Evolutionary conservation across 2,113 vertebrate genomes (phyloP).

Genomic region (Donacobius atricapilla): DNA sequence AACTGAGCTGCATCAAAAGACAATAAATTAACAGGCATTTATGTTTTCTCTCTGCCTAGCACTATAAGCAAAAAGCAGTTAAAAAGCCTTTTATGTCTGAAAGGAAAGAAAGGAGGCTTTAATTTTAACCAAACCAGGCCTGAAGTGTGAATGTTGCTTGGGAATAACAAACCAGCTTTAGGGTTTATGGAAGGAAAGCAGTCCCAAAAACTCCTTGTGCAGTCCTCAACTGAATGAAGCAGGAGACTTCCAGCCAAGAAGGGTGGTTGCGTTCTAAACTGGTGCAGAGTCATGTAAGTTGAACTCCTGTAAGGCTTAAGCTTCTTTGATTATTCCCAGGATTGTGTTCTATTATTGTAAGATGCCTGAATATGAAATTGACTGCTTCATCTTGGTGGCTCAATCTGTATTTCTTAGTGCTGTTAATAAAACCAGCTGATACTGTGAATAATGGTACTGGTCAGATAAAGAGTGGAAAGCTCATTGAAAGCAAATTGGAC

Average conservation of each 20-base stretch:
- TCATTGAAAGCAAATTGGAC: not conserved
- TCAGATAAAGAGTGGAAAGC: not conserved
- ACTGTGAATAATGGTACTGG: fast-evolving
- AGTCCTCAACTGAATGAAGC: not conserved
- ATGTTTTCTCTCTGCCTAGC: not conserved
- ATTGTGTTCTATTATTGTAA: not conserved
- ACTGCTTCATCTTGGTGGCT: not conserved
- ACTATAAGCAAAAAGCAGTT: not conserved
- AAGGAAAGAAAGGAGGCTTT: not conserved
- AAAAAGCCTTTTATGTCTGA: not conserved
- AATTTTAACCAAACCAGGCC: not conserved
- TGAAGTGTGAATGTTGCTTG: fast-evolving
- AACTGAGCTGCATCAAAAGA: not conserved
- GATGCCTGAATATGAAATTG: not conserved
- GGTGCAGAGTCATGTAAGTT: not conserved
- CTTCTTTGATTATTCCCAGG: not conserved
- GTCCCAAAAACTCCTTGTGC: not conserved
- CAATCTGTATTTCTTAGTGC: not conserved
- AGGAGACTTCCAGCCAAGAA: not conserved
- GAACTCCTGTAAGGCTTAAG: not conserved
- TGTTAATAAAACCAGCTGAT: not conserved
- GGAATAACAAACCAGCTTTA: not conserved
- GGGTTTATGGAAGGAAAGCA: not conserved
- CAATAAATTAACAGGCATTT: not conserved
- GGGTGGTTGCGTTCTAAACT: not conserved